Base-by-base conservation (phyloP, 2,888 invertebrate species). In the Drosophila setosimentum region DNA sequence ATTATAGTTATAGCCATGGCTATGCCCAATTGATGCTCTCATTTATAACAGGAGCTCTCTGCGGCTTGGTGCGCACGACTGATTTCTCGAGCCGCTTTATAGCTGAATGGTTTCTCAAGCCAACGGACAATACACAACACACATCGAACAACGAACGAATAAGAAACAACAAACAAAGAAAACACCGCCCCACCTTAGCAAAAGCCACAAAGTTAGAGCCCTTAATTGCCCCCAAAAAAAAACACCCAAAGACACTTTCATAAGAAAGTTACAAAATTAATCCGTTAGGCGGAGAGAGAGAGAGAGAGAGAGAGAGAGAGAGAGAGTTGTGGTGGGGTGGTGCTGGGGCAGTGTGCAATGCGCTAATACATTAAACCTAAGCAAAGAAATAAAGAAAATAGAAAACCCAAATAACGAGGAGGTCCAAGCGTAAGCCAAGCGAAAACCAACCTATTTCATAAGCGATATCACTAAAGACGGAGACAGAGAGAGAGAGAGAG, bases 221-320 rank as follows among this genome's bases (percentile, higher is more conserved):
- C 87, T 83, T 86, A 83, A 86, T 83, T 80, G 81, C 71, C 32
- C 33, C 51, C 50, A 16, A 45, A 45, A 45, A 24, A 45, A n/a
- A n/a, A n/a, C n/a, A n/a, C n/a, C 4, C n/a, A 18, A 42, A 29
- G 21, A 49, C 74, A 80, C 84, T 86, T 87, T 86, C 83, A 86
- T 86, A 83, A 87, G 87, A 83, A 86, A 83, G 83, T 83, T 82
- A 83, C 83, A 72, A 83, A 79, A 83, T 70, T 55, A 82, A 85
- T 82, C 69, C 80, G 62, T 37, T 45, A 63, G 27, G 32, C 29
- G 8, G 54, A 53, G 58, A 21, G 21, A 33, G 29, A 58, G 21
- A 29, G 29, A 32, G n/a, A 13, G 33, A 18, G 35, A 37, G 13
- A 37, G 18, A 5, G 16, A 53, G 16, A 40, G 24, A 4, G 11